A percentile compares a stretch with the other conserved stretches of the same genome.
Conservation (phyloP, 2,113 vertebrate species). For the Eubucco bourcierii region DNA sequence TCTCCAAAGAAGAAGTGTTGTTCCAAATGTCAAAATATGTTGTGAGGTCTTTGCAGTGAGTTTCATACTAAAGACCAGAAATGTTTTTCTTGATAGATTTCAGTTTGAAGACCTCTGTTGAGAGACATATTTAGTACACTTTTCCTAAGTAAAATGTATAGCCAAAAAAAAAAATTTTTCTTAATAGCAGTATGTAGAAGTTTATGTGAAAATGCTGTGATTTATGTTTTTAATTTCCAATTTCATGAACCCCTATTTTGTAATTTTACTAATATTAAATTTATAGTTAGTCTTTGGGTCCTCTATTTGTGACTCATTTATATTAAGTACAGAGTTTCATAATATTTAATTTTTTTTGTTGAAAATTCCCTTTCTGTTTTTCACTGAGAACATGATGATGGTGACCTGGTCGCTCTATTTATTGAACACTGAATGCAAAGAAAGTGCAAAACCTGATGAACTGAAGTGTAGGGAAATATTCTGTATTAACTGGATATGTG, state of each 20-base stretch:
- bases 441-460: background rate
- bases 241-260: background rate
- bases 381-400: background rate
- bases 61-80: background rate
- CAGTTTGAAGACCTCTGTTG: background rate
- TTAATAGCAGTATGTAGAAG: background rate
- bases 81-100: background rate
- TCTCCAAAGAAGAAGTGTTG: background rate
- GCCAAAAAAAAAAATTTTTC: background rate
- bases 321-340: background rate
- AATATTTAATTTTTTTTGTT: background rate
- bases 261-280: background rate
- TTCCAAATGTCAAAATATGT: background rate
- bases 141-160: background rate
- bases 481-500: too few species aligned
- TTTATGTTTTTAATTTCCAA: background rate
- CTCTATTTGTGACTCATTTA: background rate
- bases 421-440: background rate
- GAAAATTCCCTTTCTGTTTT: background rate
- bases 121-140: background rate
- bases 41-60: background rate
- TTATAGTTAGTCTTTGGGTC: background rate
- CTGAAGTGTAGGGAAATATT: background rate
- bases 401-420: background rate
- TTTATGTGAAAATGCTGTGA: background rate